Conservation (phyloP, 2,888 invertebrate genomes). For the Drosophila pseudotakahashii region DNA sequence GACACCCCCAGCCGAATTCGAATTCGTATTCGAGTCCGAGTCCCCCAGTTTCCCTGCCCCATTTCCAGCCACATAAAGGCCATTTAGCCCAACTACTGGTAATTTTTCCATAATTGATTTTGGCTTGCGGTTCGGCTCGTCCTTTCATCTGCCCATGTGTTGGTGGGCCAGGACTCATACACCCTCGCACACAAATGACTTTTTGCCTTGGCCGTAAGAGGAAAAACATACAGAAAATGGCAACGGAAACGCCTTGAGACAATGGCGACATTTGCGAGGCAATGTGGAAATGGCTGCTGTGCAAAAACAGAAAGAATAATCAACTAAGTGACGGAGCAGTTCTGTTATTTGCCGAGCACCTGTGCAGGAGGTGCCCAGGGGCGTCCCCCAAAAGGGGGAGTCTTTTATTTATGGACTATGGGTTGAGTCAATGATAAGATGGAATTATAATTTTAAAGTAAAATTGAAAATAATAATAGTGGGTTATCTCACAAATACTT, state of each 20-base stretch:
- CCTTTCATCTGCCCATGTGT: constrained; percentile 29
- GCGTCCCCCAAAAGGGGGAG: not conserved
- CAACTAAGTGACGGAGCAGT: constrained; percentile 59
- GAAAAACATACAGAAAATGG: constrained; percentile 32
- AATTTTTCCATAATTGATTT: constrained; percentile 74
- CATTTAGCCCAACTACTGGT: constrained; percentile 61
- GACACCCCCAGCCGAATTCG: constrained; percentile 9
- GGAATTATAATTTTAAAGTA: too few species aligned
- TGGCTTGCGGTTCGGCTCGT: constrained; percentile 31
- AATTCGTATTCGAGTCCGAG: not conserved
- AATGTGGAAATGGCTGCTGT: constrained; percentile 37
- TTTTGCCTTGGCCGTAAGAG: constrained; percentile 30
- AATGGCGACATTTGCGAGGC: constrained; percentile 61
- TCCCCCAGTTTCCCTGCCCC: not conserved
- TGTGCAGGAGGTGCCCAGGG: constrained; percentile 35
- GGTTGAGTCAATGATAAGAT: too few species aligned
- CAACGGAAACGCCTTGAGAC: constrained; percentile 60
- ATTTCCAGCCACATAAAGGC: constrained; percentile 25
- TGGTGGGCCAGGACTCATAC: constrained; percentile 10
- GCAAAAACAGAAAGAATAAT: constrained; percentile 57
- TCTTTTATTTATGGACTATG: not conserved
- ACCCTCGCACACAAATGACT: constrained; percentile 54
- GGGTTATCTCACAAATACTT: too few species aligned
- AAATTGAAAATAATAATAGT: too few species aligned
- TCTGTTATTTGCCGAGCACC: constrained; percentile 48